Percentiles rank a stretch among this genome's conserved stretches.
Evolutionary conservation across 2,113 vertebrate species (phyloP).

Genomic region (Rattus norvegicus): GRCr8 NC_086026.1:60190001-60190500

Average conservation of each 20-base stretch:
- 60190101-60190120: not conserved
- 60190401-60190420: not conserved
- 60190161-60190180: not conserved
- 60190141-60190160: conserved; percentile 22
- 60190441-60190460: conserved; percentile 47
- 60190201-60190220: not conserved
- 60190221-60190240: not conserved
- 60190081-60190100: conserved; percentile 22
- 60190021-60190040: conserved; percentile 51
- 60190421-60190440: conserved; percentile 26
- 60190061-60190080: not conserved
- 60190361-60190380: conserved; percentile 32
- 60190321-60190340: conserved; percentile 9
- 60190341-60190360: conserved; percentile 1
- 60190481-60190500: conserved; percentile 49
- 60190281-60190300: not conserved
- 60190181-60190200: not conserved
- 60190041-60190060: conserved; percentile 44
- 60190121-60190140: conserved; percentile 20
- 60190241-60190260: not conserved
- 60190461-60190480: conserved; percentile 29
- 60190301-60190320: not conserved
- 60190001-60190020: not conserved
- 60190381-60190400: conserved; percentile 20
- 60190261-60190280: too few relatives aligned